These are phyloP conservation scores for Pachypanchax playfairii DNA, from an alignment of 2,113 vertebrate species.

Conservation along the genomic window DNA sequence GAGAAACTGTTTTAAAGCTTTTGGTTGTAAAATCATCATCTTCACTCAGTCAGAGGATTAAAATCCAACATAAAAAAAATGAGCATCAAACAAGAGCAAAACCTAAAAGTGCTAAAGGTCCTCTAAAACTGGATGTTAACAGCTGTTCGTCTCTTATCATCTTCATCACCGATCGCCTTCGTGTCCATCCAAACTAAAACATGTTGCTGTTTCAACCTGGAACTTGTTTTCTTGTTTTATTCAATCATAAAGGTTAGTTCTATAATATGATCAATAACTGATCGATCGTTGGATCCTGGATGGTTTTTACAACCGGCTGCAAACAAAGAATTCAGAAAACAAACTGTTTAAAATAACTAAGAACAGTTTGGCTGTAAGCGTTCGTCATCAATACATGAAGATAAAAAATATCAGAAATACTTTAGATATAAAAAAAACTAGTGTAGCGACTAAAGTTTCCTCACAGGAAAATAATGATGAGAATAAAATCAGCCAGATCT, in stretches of 20 bases:
- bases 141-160: conserved; percentile 13
- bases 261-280: too few species aligned
- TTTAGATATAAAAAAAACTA: too few species aligned
- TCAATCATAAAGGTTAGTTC: background rate
- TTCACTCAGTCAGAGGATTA: too few species aligned
- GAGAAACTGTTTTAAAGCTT: conserved; percentile 84
- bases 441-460: too few species aligned
- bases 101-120: background rate
- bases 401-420: too few species aligned
- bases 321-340: too few species aligned
- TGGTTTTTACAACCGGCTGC: too few species aligned
- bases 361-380: too few species aligned
- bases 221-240: background rate
- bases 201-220: conserved; percentile 22
- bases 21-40: conserved; percentile 87
- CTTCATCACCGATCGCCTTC: conserved; percentile 42
- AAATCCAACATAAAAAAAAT: conserved; percentile 69
- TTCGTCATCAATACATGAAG: too few species aligned
- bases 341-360: too few species aligned
- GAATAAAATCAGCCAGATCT: too few species aligned
- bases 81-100: conserved; percentile 72
- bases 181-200: conserved; percentile 26
- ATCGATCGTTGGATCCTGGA: fast-evolving
- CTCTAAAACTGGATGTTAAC: background rate
- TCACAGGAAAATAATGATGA: too few species aligned